Base-by-base conservation (phyloP, 2,113 vertebrate species). In the Zosterops japonicus region DNA sequence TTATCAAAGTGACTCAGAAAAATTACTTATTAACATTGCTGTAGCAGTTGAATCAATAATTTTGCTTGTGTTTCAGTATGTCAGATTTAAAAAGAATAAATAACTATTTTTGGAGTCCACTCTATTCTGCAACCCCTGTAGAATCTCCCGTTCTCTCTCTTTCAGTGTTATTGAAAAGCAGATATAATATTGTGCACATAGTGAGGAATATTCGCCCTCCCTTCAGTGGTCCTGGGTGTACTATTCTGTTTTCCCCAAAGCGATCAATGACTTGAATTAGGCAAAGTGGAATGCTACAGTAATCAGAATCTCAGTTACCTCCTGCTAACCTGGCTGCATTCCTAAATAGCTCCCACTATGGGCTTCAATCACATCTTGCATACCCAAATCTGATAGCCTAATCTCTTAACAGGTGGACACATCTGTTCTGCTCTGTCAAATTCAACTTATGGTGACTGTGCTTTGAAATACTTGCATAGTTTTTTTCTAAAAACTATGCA, bases 341-440 rank as follows among this genome's bases (percentile, higher is more conserved):
- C 95, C 94, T 91, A 98, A 97, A 96, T 19, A 97, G 59, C 44
- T 87, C 81, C 86, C 46, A 80, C 94, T 92, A 93, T 15, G 29
- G 86, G 71, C 76, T 80, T 96, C 93, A 95, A 44, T 94, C 91
- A 95, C 72, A 94, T 96, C 83, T 94, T 94, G 83, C 92, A 90
- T 95, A 90, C 93, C 95, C 78, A 93, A 79, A 72, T 94, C 83
- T 39, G 52, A 94, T 82, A 77, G 93, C 46, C 81, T 91, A 50
- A 90, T 91, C 95, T 95, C 90, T 65, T 94, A 97, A 97, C 97
- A 98, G 97, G 97, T 98, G 95, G 96, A 97, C 96, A 93, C 97
- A 96, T 97, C 97, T 97, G 97, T 97, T 98, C 95, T 75, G 52
- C 87, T 83, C 89, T 95, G 94, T 95, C 97, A 97, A 95, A 94